These are phyloP conservation scores for Abscondita cerata DNA, from an alignment of 2,888 invertebrate species.

Conservation along the genomic window DNA sequence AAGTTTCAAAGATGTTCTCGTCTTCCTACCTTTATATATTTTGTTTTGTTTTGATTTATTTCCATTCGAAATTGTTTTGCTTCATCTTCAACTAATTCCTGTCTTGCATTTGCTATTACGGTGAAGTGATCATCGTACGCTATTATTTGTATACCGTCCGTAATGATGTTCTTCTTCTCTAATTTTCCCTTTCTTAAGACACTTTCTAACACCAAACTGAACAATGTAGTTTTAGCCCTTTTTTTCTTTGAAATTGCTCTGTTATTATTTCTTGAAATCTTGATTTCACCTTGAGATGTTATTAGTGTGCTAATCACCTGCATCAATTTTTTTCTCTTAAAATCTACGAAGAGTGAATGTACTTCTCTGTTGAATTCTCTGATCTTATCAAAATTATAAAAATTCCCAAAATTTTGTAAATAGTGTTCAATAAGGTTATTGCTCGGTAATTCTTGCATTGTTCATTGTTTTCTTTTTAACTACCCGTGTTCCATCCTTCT, in stretches of 20 bases:
- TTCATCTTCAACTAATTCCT: no score
- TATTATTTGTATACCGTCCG: background rate
- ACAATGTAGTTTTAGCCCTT: background rate
- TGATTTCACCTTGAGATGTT: background rate
- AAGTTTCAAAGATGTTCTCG: no score
- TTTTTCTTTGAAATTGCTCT: background rate
- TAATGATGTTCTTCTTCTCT: no score
- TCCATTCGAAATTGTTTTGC: no score
- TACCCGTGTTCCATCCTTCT: background rate
- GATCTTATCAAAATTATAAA: no score
- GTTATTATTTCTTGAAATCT: background rate
- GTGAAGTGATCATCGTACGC: background rate
- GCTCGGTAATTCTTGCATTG: background rate
- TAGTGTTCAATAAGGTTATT: background rate
- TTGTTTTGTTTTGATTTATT: no score
- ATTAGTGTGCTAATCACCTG: background rate
- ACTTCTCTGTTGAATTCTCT: background rate
- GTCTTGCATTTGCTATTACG: background rate
- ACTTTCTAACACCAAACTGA: no score
- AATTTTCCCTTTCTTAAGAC: no score
- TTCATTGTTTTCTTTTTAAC: background rate
- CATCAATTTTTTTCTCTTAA: background rate
- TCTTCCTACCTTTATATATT: no score
- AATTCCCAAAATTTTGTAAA: no score
- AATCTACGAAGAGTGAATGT: background rate